These are phyloP conservation scores for Cyprinodon tularosa DNA, from an alignment of 2,113 vertebrate species.

Conservation along the genomic window DNA sequence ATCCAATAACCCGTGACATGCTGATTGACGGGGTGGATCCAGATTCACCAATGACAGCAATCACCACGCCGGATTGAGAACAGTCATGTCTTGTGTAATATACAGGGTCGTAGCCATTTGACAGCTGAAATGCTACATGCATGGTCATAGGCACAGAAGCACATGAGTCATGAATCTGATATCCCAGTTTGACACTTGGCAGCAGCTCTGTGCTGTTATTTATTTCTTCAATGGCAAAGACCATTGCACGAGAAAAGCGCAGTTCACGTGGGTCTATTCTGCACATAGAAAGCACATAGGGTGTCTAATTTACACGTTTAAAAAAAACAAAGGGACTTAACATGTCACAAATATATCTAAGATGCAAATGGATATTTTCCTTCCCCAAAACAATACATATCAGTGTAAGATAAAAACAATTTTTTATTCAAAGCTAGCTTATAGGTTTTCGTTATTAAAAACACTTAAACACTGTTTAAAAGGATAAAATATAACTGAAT, in stretches of 20 bases:
- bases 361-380: neutral
- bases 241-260: constrained; percentile 69
- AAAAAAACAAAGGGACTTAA: neutral
- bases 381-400: neutral
- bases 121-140: constrained; percentile 68
- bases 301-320: neutral
- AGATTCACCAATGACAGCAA: constrained; percentile 71
- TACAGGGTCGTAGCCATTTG: constrained; percentile 45
- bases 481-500: neutral
- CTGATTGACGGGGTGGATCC: constrained; percentile 74
- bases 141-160: constrained; percentile 52
- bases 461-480: neutral
- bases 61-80: constrained; percentile 40
- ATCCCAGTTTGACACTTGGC: constrained; percentile 68
- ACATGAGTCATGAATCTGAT: constrained; percentile 76
- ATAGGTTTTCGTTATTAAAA: neutral
- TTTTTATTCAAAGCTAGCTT: neutral
- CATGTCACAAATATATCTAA: neutral
- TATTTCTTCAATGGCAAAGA: constrained; percentile 76
- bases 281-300: constrained; percentile 9
- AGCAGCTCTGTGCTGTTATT: constrained; percentile 75
- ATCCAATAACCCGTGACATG: constrained; percentile 64
- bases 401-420: neutral
- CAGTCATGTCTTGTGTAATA: constrained; percentile 33
- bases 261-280: constrained; percentile 67